These are phyloP conservation scores for Periparus ater DNA, from an alignment of 2,797 vertebrate species.

Conservation along the genomic window DNA sequence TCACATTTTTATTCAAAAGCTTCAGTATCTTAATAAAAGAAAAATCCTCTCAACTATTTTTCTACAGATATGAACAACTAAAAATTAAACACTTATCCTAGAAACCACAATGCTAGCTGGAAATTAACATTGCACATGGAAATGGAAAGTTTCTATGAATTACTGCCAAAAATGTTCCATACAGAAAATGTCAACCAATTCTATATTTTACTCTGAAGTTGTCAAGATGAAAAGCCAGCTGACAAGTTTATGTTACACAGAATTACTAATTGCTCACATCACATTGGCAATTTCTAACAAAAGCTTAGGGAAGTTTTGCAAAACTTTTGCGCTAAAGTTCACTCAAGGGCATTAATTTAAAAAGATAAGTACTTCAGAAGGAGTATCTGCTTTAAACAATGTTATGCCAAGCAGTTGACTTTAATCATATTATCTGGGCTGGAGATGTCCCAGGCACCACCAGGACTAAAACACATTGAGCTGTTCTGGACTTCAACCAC, in stretches of 20 bases:
- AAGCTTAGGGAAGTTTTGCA: conserved; percentile 31
- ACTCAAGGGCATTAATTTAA: conserved; percentile 24
- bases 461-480: neutral
- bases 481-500: neutral
- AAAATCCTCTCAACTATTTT: neutral
- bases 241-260: conserved; percentile 35
- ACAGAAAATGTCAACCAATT: conserved; percentile 35
- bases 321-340: conserved; percentile 29
- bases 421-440: neutral
- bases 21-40: neutral
- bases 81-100: conserved; percentile 17
- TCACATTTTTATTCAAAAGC: neutral
- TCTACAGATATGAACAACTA: neutral
- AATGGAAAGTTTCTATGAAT: conserved; percentile 18
- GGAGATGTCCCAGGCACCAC: neutral
- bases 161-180: conserved; percentile 24
- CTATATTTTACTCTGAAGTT: conserved; percentile 40
- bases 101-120: conserved; percentile 5
- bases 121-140: neutral
- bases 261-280: conserved; percentile 72
- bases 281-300: conserved; percentile 41
- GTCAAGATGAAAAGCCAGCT: conserved; percentile 67
- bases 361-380: neutral
- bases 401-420: neutral
- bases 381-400: conserved; percentile 22